These are phyloP conservation scores for Mus musculus DNA, from an alignment of 2,113 vertebrate species.

Conservation along the genomic window GRCm39 chr4:149964001-149964500, in stretches of 20 bases:
- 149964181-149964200: not conserved
- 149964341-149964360: not conserved
- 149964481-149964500: not conserved
- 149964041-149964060: not conserved
- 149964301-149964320: not conserved
- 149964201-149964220: rapidly evolving
- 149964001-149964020: not conserved
- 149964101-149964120: not conserved
- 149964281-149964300: not conserved
- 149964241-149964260: rapidly evolving
- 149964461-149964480: not conserved
- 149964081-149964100: not conserved
- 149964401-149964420: not conserved
- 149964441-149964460: not conserved
- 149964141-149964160: not conserved
- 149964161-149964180: not conserved
- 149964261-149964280: not conserved
- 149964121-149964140: rapidly evolving
- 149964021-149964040: not conserved
- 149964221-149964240: not conserved
- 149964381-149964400: not conserved
- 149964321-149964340: not conserved
- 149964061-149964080: not conserved
- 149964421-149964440: not conserved
- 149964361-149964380: not conserved